phyloP scores from a whole-genome alignment of 2,888 invertebrate genomes.

The Dorcus hopei region DNA sequence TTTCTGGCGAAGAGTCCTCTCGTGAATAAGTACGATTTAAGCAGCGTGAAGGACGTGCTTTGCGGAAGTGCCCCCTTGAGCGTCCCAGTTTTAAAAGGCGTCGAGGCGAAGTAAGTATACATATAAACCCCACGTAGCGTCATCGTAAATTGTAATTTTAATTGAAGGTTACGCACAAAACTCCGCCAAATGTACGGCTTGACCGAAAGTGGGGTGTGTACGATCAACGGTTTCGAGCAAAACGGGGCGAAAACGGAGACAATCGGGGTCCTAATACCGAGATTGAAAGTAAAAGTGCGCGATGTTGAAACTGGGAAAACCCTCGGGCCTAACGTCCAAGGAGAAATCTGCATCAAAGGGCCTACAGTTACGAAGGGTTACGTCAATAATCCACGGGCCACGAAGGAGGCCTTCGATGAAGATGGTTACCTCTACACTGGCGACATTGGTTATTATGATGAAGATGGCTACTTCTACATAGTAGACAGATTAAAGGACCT shows the following conservation, averaged over 20 bases:
- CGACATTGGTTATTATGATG: conserved; percentile 76
- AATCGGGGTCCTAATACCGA: conserved; percentile 58
- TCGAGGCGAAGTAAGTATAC: background rate
- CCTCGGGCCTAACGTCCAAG: conserved; percentile 60
- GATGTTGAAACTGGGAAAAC: conserved; percentile 58
- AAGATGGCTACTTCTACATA: conserved; percentile 70
- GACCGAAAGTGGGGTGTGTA: conserved; percentile 7
- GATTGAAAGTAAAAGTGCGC: conserved; percentile 57
- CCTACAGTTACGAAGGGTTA: conserved; percentile 67
- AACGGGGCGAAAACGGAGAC: background rate
- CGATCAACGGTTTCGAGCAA: background rate
- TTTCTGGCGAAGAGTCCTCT: background rate
- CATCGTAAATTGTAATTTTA: background rate
- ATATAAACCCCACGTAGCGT: background rate
- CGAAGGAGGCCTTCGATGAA: conserved; percentile 58
- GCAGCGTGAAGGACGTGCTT: background rate
- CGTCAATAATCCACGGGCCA: conserved; percentile 62
- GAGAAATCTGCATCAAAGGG: conserved; percentile 80
- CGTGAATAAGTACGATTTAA: background rate
- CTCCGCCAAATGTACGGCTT: conserved; percentile 15
- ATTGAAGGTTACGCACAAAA: conserved; percentile 6
- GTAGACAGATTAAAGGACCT: conserved; percentile 82
- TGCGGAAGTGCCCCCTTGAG: background rate
- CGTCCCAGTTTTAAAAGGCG: background rate
- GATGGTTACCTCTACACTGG: conserved; percentile 76